Base-by-base conservation (phyloP, 1,140 invertebrate genomes). In the Zaprionus capensis region DNA sequence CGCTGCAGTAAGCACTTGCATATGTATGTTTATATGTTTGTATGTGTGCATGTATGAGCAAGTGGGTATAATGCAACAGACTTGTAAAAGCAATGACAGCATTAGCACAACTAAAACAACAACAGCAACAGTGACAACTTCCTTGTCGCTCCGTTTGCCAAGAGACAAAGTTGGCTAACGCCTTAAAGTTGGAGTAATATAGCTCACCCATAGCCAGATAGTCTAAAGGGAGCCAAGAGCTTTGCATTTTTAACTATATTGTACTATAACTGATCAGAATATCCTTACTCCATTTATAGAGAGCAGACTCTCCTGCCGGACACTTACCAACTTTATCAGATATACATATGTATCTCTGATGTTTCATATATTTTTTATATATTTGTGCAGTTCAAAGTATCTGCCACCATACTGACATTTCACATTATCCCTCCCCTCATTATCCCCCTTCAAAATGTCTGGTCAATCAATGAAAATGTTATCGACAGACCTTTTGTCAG, bases 11-110 rank as follows among this genome's bases (percentile, higher is more conserved):
- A 79, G 76, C 51, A 51, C 46, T 22, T 24, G 7, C 46, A 49
- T 20, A 14, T 14, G 46, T 5, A 12, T 12, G 17, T 49, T 9
- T 11, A 9, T 38, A 28, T 46, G 41, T 46, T 41, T 41, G 3
- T 61, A 9, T 46, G 17, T 20, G 44, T 53, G 49, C 62, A 67
- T 65, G 28, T 34, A 34, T 34, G 31, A 11, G 31, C 31, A 38
- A 31, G 41, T 49, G 14, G 22, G 28, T 66, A 20, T 63, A 67
- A 63, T 70, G 73, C 75, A 82, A 46, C 70, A 55, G 66, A 71
- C 67, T 79, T 82, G 80, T 79, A 76, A 76, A 68, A 53, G 68
- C 80, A 68, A 75, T 77, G 80, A 67, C 46, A 77, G 69, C 75
- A 78, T 66, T 67, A 78, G 72, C 66, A 82, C 61, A 71, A 76